A percentile compares a stretch with the other conserved stretches of the same genome.
These are phyloP conservation scores for Chelonus formosanus DNA, from an alignment of 2,888 invertebrate species.

Conservation along the genomic window DNA sequence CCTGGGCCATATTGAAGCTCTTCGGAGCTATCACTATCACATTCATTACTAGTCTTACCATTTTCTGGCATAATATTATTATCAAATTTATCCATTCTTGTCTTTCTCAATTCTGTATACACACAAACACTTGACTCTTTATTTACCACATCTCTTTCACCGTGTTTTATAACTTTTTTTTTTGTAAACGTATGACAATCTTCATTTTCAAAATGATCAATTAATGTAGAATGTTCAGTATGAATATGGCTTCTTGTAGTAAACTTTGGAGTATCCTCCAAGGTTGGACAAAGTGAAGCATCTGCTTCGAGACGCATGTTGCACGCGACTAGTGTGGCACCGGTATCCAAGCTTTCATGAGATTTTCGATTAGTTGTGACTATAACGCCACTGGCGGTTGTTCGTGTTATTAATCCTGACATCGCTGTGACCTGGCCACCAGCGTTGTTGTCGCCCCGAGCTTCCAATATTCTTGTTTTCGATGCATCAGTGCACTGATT, in stretches of 20 bases:
- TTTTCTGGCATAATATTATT: conserved; percentile 19
- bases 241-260: conserved; percentile 31
- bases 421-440: conserved; percentile 18
- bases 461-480: conserved; percentile 12
- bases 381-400: conserved; percentile 44
- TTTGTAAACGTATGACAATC: conserved; percentile 4
- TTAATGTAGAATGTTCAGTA: conserved; percentile 21
- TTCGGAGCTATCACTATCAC: conserved; percentile 73
- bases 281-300: conserved; percentile 50
- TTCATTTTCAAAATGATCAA: conserved; percentile 50
- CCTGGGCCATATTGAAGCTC: conserved; percentile 91
- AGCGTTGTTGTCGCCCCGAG: conserved; percentile 23
- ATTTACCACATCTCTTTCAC: background rate
- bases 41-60: conserved; percentile 53
- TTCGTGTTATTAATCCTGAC: conserved; percentile 15
- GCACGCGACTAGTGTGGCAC: conserved; percentile 54
- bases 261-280: conserved; percentile 54
- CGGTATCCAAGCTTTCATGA: conserved; percentile 40
- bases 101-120: conserved; percentile 8
- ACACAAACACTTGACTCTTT: background rate
- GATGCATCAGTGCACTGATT: conserved; percentile 20
- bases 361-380: conserved; percentile 45
- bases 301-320: conserved; percentile 62
- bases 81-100: background rate
- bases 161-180: background rate